A percentile compares a stretch with the other conserved stretches of the same genome.
phyloP scores from a whole-genome alignment of 1,140 invertebrate genomes.

The Achatina immaculata region DNA sequence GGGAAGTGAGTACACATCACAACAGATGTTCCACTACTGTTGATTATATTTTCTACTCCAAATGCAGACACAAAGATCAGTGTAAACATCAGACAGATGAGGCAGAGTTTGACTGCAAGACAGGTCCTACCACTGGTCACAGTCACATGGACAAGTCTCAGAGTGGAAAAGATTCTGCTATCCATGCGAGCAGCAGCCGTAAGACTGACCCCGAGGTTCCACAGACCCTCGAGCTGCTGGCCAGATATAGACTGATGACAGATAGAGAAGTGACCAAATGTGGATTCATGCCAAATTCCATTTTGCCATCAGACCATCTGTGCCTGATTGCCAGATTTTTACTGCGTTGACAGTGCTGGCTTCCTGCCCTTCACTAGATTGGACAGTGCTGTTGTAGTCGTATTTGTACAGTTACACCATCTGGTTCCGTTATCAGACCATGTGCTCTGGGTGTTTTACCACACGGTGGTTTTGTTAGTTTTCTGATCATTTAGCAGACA shows the following conservation, averaged over 20 bases:
- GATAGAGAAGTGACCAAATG: constrained; percentile 74
- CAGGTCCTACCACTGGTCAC: neutral
- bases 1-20: constrained; percentile 65
- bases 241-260: constrained; percentile 78
- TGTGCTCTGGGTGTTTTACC: too few species aligned
- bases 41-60: constrained; percentile 70
- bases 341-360: constrained; percentile 36
- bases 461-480: too few species aligned
- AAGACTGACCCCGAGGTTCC: constrained; percentile 40
- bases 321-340: constrained; percentile 56
- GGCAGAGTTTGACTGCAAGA: neutral
- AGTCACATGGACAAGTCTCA: neutral
- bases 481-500: too few species aligned
- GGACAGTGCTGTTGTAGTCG: too few species aligned
- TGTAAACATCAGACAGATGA: neutral
- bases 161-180: neutral
- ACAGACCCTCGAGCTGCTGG: constrained; percentile 74
- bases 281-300: constrained; percentile 81
- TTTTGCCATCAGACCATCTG: constrained; percentile 62
- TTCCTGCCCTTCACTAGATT: too few species aligned
- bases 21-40: constrained; percentile 54
- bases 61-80: neutral
- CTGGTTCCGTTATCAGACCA: too few species aligned
- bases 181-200: neutral
- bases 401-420: too few species aligned